Evolutionary conservation across 2,888 invertebrate species (phyloP).

Genomic region (Seladonia tumulorum): DNA sequence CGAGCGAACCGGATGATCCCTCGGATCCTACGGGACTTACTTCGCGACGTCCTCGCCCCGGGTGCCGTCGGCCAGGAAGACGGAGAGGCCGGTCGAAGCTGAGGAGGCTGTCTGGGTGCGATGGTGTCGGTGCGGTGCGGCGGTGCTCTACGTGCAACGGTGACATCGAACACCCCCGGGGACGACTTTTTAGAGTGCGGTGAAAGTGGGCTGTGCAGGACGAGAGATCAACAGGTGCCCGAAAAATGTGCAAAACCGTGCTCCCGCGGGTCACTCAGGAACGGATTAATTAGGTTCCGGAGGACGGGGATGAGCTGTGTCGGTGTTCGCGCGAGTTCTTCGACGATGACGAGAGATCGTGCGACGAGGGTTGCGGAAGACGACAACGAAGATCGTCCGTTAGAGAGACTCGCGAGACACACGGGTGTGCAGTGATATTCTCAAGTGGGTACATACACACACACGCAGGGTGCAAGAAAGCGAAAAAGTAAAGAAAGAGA

Average conservation of each 20-base stretch:
- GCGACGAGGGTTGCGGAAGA: no score
- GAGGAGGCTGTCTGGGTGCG: no score
- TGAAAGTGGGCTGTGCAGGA: constrained; percentile 63
- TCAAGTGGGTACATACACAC: no score
- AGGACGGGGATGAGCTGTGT: constrained; percentile 35
- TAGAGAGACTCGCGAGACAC: no score
- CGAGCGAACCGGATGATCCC: no score
- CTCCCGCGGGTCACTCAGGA: constrained; percentile 42
- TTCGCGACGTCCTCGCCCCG: background rate
- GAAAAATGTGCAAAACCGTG: constrained; percentile 72
- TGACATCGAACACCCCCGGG: constrained; percentile 39
- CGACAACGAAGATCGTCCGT: no score
- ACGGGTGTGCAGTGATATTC: no score
- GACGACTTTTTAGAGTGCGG: constrained; percentile 53
- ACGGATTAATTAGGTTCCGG: constrained; percentile 58
- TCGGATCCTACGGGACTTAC: background rate
- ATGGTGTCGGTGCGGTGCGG: constrained; percentile 14
- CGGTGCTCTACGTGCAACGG: constrained; percentile 39
- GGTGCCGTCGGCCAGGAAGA: background rate
- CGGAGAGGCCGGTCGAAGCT: background rate
- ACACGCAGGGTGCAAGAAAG: no score
- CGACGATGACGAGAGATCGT: background rate
- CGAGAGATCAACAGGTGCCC: constrained; percentile 74
- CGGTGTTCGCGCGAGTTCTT: background rate
- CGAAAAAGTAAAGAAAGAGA: background rate